phyloP scores from a whole-genome alignment of 2,797 vertebrate genomes.

The Dicrostonyx torquatus region DNA sequence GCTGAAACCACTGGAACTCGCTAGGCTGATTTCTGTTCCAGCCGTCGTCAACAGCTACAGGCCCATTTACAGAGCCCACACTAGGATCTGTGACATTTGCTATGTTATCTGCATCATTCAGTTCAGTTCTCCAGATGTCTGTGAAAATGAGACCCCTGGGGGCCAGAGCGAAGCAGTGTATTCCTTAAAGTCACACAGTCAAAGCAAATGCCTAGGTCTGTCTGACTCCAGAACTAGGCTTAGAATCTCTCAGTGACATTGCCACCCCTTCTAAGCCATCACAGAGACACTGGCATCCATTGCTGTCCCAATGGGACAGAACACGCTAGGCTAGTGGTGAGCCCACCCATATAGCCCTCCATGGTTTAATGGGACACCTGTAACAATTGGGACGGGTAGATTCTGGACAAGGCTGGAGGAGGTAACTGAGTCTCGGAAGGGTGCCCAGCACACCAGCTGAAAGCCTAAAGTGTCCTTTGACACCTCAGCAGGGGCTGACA shows the following conservation, averaged over 20 bases:
- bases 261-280: background rate
- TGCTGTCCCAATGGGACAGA: background rate
- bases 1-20: accelerated
- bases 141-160: background rate
- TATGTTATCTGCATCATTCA: background rate
- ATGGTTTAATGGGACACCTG: accelerated
- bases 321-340: background rate
- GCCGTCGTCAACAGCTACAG: background rate
- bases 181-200: conserved; percentile 1
- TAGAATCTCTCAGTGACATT: background rate
- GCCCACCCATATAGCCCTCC: no score
- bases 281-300: background rate
- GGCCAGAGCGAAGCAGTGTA: background rate
- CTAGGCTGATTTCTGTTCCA: background rate
- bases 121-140: background rate
- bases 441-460: background rate
- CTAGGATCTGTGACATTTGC: background rate
- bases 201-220: background rate
- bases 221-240: background rate
- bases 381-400: background rate
- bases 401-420: background rate
- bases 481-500: background rate
- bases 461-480: background rate
- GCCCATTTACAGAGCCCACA: background rate
- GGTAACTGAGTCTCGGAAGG: background rate